Percentiles rank a stretch among this genome's conserved stretches.
Conservation (phyloP, 2,888 invertebrate species). For the Phasia obesa region DNA sequence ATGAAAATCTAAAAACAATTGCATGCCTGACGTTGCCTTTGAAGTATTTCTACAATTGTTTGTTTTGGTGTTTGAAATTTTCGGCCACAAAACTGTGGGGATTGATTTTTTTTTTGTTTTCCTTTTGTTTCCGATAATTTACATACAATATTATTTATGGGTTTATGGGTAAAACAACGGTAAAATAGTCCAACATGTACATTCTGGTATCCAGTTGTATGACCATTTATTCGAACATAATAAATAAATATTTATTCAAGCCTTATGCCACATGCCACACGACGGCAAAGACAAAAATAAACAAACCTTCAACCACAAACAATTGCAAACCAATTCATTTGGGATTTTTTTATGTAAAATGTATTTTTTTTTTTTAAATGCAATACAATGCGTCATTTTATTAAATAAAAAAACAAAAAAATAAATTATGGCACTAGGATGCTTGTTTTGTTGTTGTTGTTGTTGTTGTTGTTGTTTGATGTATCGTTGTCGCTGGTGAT, state of each 20-base stretch:
- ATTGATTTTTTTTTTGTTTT: background rate
- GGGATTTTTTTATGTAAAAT: slow-evolving; percentile 49
- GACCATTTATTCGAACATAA: slow-evolving; percentile 37
- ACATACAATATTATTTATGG: slow-evolving; percentile 75
- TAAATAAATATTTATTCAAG: slow-evolving; percentile 40
- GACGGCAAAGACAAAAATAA: background rate
- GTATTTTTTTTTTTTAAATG: slow-evolving; percentile 27
- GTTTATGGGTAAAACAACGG: slow-evolving; percentile 79
- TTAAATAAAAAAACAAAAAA: background rate
- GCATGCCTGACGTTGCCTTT: slow-evolving; percentile 20
- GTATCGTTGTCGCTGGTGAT: slow-evolving; percentile 8
- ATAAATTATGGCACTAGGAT: slow-evolving; percentile 47
- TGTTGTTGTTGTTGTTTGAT: background rate
- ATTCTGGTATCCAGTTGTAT: slow-evolving; percentile 8
- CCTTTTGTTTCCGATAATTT: slow-evolving; percentile 49
- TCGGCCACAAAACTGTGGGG: slow-evolving; percentile 4
- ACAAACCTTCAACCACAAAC: background rate
- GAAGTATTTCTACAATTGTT: slow-evolving; percentile 1
- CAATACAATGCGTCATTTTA: slow-evolving; percentile 40
- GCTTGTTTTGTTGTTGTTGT: too few species aligned
- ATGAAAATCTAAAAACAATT: background rate
- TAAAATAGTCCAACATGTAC: slow-evolving; percentile 52
- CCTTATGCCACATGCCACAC: slow-evolving; percentile 45
- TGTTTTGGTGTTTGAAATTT: background rate
- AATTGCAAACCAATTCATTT: slow-evolving; percentile 45